These are phyloP conservation scores for Dione juno DNA, from an alignment of 2,888 invertebrate genomes.

Conservation along the genomic window DNA sequence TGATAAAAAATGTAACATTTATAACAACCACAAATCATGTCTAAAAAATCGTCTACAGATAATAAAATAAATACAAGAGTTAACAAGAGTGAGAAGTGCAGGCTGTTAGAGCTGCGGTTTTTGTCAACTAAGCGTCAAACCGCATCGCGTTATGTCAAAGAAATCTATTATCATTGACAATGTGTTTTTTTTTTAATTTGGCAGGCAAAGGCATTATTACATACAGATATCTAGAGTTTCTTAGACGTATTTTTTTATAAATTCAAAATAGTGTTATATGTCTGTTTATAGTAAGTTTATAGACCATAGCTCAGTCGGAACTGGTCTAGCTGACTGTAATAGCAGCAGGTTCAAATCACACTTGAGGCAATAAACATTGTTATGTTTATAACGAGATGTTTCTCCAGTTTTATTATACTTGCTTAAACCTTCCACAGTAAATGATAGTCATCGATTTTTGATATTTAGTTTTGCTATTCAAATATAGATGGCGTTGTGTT, in stretches of 20 bases:
- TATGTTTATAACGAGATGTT: too few relatives aligned
- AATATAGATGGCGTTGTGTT: slow-evolving; percentile 69
- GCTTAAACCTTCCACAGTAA: background rate
- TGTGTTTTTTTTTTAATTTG: slow-evolving; percentile 5
- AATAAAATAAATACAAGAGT: slow-evolving; percentile 61
- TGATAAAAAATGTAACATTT: too few relatives aligned
- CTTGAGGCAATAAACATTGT: too few relatives aligned
- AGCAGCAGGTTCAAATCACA: too few relatives aligned
- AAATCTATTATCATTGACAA: slow-evolving; percentile 49
- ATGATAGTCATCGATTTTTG: slow-evolving; percentile 60
- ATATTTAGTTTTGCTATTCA: slow-evolving; percentile 62
- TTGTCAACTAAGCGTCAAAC: slow-evolving; percentile 48
- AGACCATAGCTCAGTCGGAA: too few relatives aligned
- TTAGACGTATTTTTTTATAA: too few relatives aligned
- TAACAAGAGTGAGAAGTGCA: slow-evolving; percentile 64
- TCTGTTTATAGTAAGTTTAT: too few relatives aligned
- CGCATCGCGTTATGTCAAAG: slow-evolving; percentile 57
- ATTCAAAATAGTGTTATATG: too few relatives aligned
- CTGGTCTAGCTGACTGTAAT: too few relatives aligned
- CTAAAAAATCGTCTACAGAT: slow-evolving; percentile 46
- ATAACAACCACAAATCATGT: slow-evolving; percentile 2
- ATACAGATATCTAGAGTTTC: too few relatives aligned
- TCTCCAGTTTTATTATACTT: too few relatives aligned
- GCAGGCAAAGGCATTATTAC: background rate
- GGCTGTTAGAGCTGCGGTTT: slow-evolving; percentile 52